Base-by-base conservation (phyloP, 2,888 invertebrate species). In the Hypomecis atomaria region DNA sequence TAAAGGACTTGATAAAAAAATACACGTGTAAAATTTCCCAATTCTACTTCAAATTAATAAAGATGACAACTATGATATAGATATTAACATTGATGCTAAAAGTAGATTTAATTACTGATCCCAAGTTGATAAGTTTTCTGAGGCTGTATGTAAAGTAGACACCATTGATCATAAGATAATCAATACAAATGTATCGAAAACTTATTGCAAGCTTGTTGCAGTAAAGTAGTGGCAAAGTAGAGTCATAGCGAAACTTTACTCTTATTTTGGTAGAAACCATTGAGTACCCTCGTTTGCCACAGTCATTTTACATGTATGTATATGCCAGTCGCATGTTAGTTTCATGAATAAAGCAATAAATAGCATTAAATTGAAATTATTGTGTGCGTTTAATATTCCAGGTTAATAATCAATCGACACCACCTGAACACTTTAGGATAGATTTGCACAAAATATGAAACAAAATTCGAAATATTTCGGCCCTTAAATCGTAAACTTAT, bases 171-270 rank as follows among this genome's bases (percentile, higher is more conserved):
- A 48, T 36, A 37, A 47, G 6, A n/a, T 11, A 56, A n/a, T 40
- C 38, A 54, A 62, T 38, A 50, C 9, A 43, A 62, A 56, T n/a
- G 9, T 33, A 40, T 54, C 6, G 8, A 64, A 71, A 70, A 72
- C 71, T 78, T 78, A 78, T 75, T 79, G 80, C 80, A 85, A 85
- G 86, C 88, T 89, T 87, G 82, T 65, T 65, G 65, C 65, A 65
- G 65, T 86, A 81, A 77, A 78, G 88, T 90, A 90, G 90, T 92
- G 91, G 92, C 91, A 90, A 90, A 88, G 89, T 91, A 89, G 90
- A 90, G 87, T 92, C 92, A 91, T 89, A 88, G 92, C 92, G 92
- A 92, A 92, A 92, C 92, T 83, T 92, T 92, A 92, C 91, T 91
- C 91, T 81, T 89, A 74, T 79, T 85, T 86, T 82, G 83, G 84